These are phyloP conservation scores for Drosophila setosimentum DNA, from an alignment of 2,888 invertebrate species.

Conservation along the genomic window DNA sequence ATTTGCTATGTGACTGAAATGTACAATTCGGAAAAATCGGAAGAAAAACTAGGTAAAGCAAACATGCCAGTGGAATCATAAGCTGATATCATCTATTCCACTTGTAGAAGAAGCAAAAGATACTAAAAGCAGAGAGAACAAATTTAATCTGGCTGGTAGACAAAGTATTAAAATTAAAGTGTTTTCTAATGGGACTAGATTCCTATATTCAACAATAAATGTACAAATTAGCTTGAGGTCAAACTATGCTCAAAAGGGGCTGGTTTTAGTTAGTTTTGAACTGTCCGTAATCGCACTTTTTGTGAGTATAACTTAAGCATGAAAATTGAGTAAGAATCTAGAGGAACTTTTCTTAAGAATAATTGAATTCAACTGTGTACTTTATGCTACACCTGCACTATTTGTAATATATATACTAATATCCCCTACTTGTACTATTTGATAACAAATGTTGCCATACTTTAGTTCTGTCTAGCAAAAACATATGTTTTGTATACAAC, in stretches of 20 bases:
- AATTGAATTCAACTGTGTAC: not conserved
- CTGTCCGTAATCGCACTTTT: not conserved
- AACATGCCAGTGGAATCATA: not conserved
- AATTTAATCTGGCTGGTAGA: not conserved
- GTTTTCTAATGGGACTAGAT: not conserved
- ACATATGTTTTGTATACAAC: conserved; percentile 5
- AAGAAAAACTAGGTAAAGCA: not conserved
- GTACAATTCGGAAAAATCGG: not conserved
- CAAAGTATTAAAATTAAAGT: not conserved
- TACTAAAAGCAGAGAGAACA: not conserved
- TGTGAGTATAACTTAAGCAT: not conserved
- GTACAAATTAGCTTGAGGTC: no score
- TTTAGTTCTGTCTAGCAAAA: not conserved
- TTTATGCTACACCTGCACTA: not conserved
- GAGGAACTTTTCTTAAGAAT: no score
- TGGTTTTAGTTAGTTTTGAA: not conserved
- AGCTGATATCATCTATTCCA: not conserved
- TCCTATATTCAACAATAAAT: no score
- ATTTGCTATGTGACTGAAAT: conserved; percentile 11
- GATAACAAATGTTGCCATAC: not conserved
- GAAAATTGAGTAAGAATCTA: no score
- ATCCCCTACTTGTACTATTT: not conserved
- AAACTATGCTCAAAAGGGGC: not conserved
- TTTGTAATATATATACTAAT: not conserved
- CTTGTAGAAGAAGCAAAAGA: not conserved